Evolutionary conservation across 2,888 invertebrate genomes (phyloP), one percentile per base, ranked within the genome.

Genomic region (Alsophila aescularia): DNA sequence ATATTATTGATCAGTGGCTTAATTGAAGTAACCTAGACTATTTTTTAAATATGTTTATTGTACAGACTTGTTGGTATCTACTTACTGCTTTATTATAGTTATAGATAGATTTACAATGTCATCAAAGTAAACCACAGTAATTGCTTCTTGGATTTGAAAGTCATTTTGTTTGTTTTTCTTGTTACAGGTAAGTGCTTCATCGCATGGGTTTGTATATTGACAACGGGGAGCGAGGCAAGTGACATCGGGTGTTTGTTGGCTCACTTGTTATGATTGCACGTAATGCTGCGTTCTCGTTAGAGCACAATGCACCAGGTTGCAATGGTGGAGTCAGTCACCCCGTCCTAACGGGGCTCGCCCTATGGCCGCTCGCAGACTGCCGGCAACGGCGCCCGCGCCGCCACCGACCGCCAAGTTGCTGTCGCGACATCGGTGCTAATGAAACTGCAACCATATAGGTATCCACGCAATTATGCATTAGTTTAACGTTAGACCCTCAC

Each of bases 241-340:
- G 58, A 69, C 64, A 71, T 74, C 67, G 84, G 88, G 85, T 79
- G 73, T 76, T 75, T 67, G 79, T 73, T 77, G 72, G 77, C 74
- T 77, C 70, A 72, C 71, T 77, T 79, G 77, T 82, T 85, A 83
- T 83, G 83, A 83, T 83, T 81, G 84, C 81, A 83, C 83, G 83
- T 83, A 87, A 81, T 85, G 83, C 79, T 78, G 77, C 83, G 90
- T 87, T 87, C 90, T 88, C 87, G 85, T 90, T 90, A 87, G 86
- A 88, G 90, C 90, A 89, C 90, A 90, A 90, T 91, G 90, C 90
- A 89, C 90, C 90, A 89, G 87, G 88, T 83, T 88, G 87, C 87
- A 87, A 80, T 83, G 85, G 75, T 81, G 74, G 79, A 86, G 90
- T 90, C 90, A 90, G 81, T 90, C 90, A 90, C 90, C 90, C 83